phyloP scores from a whole-genome alignment of 2,888 invertebrate species.

The Operophtera brumata region DNA sequence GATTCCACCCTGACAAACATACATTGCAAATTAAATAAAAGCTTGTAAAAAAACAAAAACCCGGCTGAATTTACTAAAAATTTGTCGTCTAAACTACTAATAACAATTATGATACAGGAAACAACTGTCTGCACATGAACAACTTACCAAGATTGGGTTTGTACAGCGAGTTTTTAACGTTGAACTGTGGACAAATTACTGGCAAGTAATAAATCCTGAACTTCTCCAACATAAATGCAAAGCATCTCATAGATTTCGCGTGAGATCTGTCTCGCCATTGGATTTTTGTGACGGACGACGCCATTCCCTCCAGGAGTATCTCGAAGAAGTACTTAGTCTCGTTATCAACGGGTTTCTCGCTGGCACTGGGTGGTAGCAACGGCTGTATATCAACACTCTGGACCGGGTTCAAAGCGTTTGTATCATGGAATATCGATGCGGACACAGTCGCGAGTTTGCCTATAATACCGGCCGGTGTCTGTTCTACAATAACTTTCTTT shows the following conservation, averaged over 20 bases:
- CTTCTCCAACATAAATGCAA: conserved; percentile 94
- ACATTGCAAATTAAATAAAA: too few relatives aligned
- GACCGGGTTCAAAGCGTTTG: conserved; percentile 86
- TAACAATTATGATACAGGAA: too few relatives aligned
- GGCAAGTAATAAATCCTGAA: conserved; percentile 95
- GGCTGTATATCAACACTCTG: conserved; percentile 89
- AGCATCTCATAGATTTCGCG: conserved; percentile 89
- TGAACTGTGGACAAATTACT: conserved; percentile 93
- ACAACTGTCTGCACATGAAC: not conserved
- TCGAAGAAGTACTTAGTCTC: conserved; percentile 93
- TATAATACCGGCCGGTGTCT: conserved; percentile 75
- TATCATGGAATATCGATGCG: conserved; percentile 87
- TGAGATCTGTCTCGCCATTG: conserved; percentile 93
- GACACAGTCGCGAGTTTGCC: conserved; percentile 80
- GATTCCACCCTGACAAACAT: too few relatives aligned
- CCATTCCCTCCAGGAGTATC: conserved; percentile 93
- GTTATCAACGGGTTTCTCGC: conserved; percentile 92
- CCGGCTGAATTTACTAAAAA: too few relatives aligned
- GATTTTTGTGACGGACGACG: conserved; percentile 92
- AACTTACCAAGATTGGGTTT: conserved; percentile 87
- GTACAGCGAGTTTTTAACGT: conserved; percentile 88
- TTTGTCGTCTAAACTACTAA: too few relatives aligned
- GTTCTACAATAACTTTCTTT: conserved; percentile 75
- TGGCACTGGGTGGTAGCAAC: conserved; percentile 89
- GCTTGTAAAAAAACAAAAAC: too few relatives aligned